Conservation (phyloP, 1,140 invertebrate species). For the Araneus ventricosus region DNA sequence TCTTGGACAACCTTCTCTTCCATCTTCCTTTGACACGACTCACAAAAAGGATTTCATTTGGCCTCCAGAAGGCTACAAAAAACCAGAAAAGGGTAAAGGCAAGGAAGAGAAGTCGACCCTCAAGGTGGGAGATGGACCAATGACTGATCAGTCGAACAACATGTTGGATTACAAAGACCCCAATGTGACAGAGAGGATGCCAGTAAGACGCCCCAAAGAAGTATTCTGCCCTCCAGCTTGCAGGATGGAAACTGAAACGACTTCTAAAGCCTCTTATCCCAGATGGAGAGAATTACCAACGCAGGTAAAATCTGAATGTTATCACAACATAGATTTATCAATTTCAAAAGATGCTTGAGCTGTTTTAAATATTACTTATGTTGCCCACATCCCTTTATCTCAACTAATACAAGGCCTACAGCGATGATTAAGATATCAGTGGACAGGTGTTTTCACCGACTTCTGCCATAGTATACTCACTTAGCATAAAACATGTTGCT, state of each 20-base stretch:
- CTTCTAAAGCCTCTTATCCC: not conserved
- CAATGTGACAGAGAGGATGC: not conserved
- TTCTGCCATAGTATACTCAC: too few relatives aligned
- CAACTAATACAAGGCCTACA: too few relatives aligned
- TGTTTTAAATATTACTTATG: too few relatives aligned
- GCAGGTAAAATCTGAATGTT: not conserved
- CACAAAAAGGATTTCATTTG: constrained; percentile 7
- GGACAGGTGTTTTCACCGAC: too few relatives aligned
- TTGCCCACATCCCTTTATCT: too few relatives aligned
- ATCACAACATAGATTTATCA: too few relatives aligned
- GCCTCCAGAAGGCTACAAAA: not conserved
- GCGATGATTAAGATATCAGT: too few relatives aligned
- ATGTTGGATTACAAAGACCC: constrained; percentile 50
- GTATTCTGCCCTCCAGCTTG: not conserved
- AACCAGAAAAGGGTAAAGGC: not conserved
- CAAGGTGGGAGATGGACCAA: not conserved
- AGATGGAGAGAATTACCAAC: not conserved
- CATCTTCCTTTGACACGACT: not conserved
- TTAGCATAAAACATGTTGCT: too few relatives aligned
- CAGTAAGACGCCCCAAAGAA: not conserved
- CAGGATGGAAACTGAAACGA: constrained; percentile 31
- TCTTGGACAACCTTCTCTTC: not conserved
- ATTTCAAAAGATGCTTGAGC: too few relatives aligned
- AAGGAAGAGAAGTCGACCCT: not conserved
- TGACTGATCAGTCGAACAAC: not conserved